Conservation (phyloP, 2,113 vertebrate species). For the Ameiurus melas region DNA sequence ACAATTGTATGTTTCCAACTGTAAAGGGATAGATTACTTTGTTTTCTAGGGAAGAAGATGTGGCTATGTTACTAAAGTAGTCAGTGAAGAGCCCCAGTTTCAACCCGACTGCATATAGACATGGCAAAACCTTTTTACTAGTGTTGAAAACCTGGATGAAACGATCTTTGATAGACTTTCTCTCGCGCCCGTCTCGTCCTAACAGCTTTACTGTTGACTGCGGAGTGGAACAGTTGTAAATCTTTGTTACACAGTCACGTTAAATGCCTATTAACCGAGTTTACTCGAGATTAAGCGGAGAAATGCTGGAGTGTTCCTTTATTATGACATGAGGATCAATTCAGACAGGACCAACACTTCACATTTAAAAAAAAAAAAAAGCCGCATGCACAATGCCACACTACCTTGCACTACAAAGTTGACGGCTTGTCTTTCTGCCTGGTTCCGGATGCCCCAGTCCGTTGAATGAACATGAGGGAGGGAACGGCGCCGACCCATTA, state of each 20-base stretch:
- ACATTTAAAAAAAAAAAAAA: too few species aligned
- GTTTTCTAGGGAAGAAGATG: background rate
- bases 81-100: background rate
- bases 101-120: background rate
- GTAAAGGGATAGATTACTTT: background rate
- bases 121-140: background rate
- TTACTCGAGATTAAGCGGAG: background rate
- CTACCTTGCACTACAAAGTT: conserved; percentile 94
- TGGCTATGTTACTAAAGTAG: background rate
- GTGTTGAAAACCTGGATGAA: background rate
- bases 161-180: background rate
- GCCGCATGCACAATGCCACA: background rate
- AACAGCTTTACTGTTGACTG: background rate
- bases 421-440: conserved; percentile 89
- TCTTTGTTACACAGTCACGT: background rate
- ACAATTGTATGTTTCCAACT: background rate
- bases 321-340: background rate
- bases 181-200: background rate
- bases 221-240: background rate
- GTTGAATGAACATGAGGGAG: conserved; percentile 77
- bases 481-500: conserved; percentile 83
- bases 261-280: background rate
- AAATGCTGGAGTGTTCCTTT: background rate
- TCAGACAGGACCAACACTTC: background rate
- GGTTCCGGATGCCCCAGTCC: conserved; percentile 78